These are phyloP conservation scores for Chionis minor DNA, from an alignment of 2,113 vertebrate species.

Conservation along the genomic window DNA sequence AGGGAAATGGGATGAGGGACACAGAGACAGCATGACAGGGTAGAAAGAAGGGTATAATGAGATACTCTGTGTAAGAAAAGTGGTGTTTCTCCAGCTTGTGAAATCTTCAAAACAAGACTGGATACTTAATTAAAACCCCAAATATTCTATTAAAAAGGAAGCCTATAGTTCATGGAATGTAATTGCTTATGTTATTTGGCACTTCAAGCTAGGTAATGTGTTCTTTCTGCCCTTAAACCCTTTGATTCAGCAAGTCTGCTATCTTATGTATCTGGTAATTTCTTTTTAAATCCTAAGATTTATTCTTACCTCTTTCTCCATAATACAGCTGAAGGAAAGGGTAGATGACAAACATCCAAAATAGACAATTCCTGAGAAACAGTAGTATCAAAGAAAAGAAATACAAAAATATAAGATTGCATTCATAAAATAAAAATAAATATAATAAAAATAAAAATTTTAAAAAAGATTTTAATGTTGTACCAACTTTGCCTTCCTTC, in stretches of 20 bases:
- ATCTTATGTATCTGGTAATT: neutral
- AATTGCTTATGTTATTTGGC: neutral
- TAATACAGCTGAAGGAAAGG: neutral
- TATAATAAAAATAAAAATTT: too few relatives aligned
- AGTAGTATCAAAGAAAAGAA: neutral
- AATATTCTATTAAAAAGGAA: neutral
- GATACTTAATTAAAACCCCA: neutral
- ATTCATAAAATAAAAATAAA: conserved; percentile 26
- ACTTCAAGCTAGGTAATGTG: neutral
- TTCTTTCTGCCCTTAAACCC: neutral
- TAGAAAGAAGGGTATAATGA: neutral
- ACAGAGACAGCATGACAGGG: neutral
- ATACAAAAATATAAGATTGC: neutral
- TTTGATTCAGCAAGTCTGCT: neutral
- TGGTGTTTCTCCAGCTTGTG: neutral
- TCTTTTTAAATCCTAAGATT: neutral
- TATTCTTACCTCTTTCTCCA: neutral
- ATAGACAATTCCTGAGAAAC: neutral
- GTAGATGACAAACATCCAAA: neutral
- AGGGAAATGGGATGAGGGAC: accelerated
- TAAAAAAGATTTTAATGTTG: neutral
- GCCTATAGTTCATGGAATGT: neutral
- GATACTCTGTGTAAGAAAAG: neutral
- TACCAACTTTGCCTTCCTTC: neutral
- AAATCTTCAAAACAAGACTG: neutral